phyloP scores from a whole-genome alignment of 2,113 vertebrate genomes.

The Struthio camelus region DNA sequence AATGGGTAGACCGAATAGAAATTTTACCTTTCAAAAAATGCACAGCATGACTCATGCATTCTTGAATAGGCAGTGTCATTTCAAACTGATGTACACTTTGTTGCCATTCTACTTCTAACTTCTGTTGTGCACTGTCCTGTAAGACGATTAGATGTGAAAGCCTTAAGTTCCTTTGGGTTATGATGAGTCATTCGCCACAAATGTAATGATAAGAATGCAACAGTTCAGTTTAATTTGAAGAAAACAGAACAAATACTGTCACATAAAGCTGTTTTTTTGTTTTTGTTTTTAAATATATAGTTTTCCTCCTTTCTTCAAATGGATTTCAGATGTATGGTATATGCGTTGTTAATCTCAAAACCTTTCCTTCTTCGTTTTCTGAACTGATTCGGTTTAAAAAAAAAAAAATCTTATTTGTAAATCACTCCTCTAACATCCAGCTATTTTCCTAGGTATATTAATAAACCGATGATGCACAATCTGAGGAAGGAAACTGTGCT shows the following conservation, averaged over 20 bases:
- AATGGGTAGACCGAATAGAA: neutral
- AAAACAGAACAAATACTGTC: neutral
- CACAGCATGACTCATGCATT: neutral
- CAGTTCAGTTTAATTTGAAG: conserved; percentile 38
- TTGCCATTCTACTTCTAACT: neutral
- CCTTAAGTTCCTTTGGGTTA: neutral
- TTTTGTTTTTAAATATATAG: neutral
- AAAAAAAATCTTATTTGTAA: neutral
- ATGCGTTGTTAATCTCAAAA: neutral
- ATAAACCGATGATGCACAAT: neutral
- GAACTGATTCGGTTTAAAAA: neutral
- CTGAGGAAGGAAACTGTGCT: neutral
- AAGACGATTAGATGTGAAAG: neutral
- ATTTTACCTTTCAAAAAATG: neutral
- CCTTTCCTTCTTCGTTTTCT: neutral
- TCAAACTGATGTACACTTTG: neutral
- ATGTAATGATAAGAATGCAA: conserved; percentile 42
- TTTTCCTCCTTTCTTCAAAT: neutral
- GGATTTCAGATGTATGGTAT: neutral
- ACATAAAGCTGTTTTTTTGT: neutral
- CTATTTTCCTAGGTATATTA: neutral
- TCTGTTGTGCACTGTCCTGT: neutral
- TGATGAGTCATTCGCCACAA: neutral
- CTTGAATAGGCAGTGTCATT: neutral
- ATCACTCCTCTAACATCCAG: neutral